Conservation (phyloP, 2,113 vertebrate genomes). For the Austrofundulus limnaeus region DNA sequence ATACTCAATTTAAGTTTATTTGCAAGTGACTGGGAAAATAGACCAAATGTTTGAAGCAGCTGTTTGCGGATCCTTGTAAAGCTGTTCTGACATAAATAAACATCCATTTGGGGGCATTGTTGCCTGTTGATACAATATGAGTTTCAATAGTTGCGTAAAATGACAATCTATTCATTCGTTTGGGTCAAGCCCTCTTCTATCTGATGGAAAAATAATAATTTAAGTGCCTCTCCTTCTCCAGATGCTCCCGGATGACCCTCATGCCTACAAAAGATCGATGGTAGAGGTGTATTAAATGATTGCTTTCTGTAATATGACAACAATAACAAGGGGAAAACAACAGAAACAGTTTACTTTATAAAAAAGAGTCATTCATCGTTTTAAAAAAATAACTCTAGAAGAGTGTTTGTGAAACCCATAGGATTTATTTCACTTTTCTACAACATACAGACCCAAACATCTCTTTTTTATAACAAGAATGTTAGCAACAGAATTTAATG, state of each 20-base stretch:
- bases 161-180: not conserved
- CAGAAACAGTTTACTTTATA: not conserved
- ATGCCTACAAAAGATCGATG: not conserved
- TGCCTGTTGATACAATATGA: slow-evolving; percentile 1
- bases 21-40: slow-evolving; percentile 2
- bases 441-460: no score
- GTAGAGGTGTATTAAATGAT: not conserved
- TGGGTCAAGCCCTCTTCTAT: not conserved
- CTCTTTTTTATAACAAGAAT: no score
- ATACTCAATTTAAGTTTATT: not conserved
- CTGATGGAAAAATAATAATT: not conserved
- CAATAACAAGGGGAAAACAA: not conserved
- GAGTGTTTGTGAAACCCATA: no score
- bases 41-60: slow-evolving; percentile 30
- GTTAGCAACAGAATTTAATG: no score
- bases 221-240: not conserved
- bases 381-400: no score
- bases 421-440: no score
- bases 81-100: slow-evolving; percentile 1
- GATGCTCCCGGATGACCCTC: not conserved
- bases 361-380: no score
- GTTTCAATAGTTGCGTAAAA: slow-evolving; percentile 4
- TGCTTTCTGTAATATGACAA: not conserved
- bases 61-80: slow-evolving; percentile 11
- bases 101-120: slow-evolving; percentile 12